Percentiles rank a stretch among this genome's conserved stretches.
Evolutionary conservation across 2,888 invertebrate species (phyloP).

Genomic region (Agrochola litura): DNA sequence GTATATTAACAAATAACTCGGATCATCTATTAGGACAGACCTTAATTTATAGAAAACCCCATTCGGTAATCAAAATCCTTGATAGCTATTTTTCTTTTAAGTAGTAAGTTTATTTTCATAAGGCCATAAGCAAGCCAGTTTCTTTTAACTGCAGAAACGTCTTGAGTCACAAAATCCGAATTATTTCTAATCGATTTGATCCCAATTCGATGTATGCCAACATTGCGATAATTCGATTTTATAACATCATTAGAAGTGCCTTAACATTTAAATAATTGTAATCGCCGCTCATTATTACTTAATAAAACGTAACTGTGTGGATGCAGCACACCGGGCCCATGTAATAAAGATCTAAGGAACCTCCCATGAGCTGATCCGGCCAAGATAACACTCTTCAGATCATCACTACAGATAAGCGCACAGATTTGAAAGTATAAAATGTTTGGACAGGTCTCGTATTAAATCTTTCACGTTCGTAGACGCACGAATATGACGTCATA

Average conservation of each 20-base stretch:
- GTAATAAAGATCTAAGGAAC: slow-evolving; percentile 89
- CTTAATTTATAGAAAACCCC: background rate
- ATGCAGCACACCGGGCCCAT: slow-evolving; percentile 75
- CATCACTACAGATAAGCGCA: slow-evolving; percentile 88
- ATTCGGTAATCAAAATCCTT: background rate
- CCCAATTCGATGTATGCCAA: slow-evolving; percentile 46
- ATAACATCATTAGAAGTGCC: slow-evolving; percentile 59
- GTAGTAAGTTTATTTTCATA: background rate
- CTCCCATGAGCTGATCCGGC: slow-evolving; percentile 85
- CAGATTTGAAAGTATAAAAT: slow-evolving; percentile 90
- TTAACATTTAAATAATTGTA: slow-evolving; percentile 61
- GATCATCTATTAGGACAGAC: background rate
- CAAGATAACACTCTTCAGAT: slow-evolving; percentile 87
- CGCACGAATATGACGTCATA: slow-evolving; percentile 86
- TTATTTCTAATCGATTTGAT: slow-evolving; percentile 43
- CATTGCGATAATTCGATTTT: slow-evolving; percentile 52
- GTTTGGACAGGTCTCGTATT: slow-evolving; percentile 89
- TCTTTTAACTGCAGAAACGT: slow-evolving; percentile 8
- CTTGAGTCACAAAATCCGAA: slow-evolving; percentile 42
- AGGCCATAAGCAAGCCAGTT: background rate
- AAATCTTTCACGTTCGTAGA: slow-evolving; percentile 88
- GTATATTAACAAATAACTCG: background rate
- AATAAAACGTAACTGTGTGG: slow-evolving; percentile 65
- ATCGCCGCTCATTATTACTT: slow-evolving; percentile 64
- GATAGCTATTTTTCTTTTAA: background rate